phyloP scores from a whole-genome alignment of 2,888 invertebrate genomes.

The Clepsis dumicolana region DNA sequence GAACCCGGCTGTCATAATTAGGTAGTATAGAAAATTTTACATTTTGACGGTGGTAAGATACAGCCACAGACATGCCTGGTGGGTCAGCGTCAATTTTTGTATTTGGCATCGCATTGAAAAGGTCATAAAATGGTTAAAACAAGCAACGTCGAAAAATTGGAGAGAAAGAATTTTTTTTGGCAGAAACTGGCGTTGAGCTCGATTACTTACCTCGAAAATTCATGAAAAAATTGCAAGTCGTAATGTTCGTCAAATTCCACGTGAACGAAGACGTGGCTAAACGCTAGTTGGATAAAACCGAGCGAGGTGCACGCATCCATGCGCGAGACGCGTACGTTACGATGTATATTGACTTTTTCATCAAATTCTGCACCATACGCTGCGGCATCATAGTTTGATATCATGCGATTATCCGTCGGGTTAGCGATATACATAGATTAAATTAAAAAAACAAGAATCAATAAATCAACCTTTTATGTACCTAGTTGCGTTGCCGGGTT shows the following conservation, averaged over 20 bases:
- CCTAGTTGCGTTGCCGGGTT: no score
- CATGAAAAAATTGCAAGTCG: constrained; percentile 13
- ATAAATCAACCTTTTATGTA: no score
- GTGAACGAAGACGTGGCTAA: constrained; percentile 25
- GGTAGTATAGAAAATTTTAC: no score
- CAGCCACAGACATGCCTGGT: no score
- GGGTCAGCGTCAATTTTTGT: no score
- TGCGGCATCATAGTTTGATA: constrained; percentile 45
- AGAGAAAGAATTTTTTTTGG: not conserved
- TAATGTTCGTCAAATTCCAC: constrained; percentile 26
- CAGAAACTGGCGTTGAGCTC: not conserved
- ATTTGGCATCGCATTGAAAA: no score
- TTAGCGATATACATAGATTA: no score
- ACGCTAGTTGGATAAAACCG: constrained; percentile 46
- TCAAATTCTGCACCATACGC: constrained; percentile 55
- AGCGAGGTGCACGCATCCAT: constrained; percentile 55
- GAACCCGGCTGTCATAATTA: no score
- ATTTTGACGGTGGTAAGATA: no score
- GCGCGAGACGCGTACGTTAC: constrained; percentile 51
- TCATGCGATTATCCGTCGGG: constrained; percentile 58
- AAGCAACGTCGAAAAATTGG: no score
- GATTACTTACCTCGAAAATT: not conserved
- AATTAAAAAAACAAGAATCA: no score
- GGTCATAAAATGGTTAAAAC: no score
- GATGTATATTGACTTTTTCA: constrained; percentile 56